These are phyloP conservation scores for Caracal caracal DNA, from an alignment of 2,113 vertebrate species.

Conservation along the genomic window DNA sequence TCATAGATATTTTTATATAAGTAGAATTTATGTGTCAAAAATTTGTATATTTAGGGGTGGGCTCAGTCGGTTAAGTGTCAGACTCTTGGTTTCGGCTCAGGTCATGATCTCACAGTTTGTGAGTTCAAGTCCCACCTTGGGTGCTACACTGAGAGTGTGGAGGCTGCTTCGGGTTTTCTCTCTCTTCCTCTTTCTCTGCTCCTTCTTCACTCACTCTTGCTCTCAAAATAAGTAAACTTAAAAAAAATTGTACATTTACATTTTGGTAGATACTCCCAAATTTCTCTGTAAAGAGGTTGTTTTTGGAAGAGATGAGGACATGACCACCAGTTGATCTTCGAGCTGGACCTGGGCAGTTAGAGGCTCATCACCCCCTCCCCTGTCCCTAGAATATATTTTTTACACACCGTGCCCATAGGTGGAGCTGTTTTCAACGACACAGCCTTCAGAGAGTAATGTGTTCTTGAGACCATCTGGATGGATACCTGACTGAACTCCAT, in stretches of 20 bases:
- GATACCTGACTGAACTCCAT: neutral
- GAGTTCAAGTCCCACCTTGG: too few species aligned
- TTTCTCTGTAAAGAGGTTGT: neutral
- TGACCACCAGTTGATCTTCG: neutral
- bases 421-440: neutral
- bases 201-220: too few species aligned
- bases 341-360: neutral
- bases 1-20: neutral
- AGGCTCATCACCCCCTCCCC: neutral
- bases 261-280: neutral
- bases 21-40: slow-evolving; percentile 17
- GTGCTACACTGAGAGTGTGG: too few species aligned
- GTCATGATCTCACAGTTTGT: too few species aligned
- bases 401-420: neutral
- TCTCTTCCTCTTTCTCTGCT: too few species aligned
- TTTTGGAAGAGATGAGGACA: neutral
- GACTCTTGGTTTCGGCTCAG: too few species aligned
- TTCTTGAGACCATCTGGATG: neutral
- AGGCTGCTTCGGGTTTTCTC: too few species aligned
- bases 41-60: neutral
- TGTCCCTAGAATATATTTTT: neutral
- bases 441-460: neutral
- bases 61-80: too few species aligned
- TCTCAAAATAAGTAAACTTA: too few species aligned
- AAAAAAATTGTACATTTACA: neutral